A percentile compares a stretch with the other conserved stretches of the same genome.
phyloP scores from a whole-genome alignment of 1,140 invertebrate genomes.

The Zaprionus davidi region DNA sequence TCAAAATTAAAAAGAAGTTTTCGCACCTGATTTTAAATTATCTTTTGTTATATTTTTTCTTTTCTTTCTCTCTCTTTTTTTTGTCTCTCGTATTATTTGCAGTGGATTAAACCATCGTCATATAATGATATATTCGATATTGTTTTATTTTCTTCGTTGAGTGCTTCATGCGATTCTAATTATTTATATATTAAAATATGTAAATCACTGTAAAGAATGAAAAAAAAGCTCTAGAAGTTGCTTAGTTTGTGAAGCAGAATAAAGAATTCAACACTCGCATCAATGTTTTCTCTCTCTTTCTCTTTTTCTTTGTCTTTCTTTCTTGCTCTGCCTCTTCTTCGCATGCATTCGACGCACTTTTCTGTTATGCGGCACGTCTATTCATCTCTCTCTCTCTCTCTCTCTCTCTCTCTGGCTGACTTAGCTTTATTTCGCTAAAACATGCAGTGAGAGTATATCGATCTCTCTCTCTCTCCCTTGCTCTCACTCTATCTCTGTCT shows the following conservation, averaged over 20 bases:
- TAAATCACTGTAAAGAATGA: constrained; percentile 3
- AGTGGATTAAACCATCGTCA: background rate
- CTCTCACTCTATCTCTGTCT: background rate
- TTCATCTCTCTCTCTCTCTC: background rate
- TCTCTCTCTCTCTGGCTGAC: background rate
- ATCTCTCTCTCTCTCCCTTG: background rate
- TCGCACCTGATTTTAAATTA: background rate
- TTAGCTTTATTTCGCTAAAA: background rate
- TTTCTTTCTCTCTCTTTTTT: background rate
- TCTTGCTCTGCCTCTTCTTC: background rate
- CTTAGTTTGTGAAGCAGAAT: background rate
- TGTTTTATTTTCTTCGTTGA: background rate
- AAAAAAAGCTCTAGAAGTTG: background rate
- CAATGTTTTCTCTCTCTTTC: background rate
- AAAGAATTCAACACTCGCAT: background rate
- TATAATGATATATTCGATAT: background rate
- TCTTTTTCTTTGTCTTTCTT: background rate
- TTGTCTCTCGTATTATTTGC: background rate
- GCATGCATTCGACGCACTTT: constrained; percentile 11
- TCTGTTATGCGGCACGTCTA: constrained; percentile 2
- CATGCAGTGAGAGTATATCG: background rate
- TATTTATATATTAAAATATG: background rate
- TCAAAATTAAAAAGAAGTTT: background rate
- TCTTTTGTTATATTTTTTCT: background rate
- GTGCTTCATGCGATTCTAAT: background rate